These are phyloP conservation scores for Tetranychus piercei DNA, from an alignment of 2,888 invertebrate genomes.

Conservation along the genomic window DNA sequence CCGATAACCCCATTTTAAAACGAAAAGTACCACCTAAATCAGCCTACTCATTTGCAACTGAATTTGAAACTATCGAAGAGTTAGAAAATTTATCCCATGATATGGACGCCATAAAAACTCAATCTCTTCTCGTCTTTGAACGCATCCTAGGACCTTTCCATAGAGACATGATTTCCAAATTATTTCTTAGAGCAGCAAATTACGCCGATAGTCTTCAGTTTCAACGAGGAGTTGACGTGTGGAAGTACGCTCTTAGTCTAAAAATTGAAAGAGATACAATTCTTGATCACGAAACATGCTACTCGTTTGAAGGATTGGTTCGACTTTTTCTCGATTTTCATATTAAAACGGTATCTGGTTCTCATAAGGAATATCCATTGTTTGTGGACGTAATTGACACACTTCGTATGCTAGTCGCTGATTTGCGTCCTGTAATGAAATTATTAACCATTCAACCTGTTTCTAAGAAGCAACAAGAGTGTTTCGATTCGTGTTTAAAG, in stretches of 20 bases:
- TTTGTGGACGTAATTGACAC: slow-evolving; percentile 52
- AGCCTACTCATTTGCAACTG: slow-evolving; percentile 48
- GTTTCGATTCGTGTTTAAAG: slow-evolving; percentile 54
- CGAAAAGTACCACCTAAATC: slow-evolving; percentile 41
- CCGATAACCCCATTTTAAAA: slow-evolving; percentile 17
- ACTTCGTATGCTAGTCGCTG: slow-evolving; percentile 46
- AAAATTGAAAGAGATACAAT: slow-evolving; percentile 56
- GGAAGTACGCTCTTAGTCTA: slow-evolving; percentile 61
- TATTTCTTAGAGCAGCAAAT: slow-evolving; percentile 38
- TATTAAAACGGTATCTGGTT: slow-evolving; percentile 31
- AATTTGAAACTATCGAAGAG: slow-evolving; percentile 54
- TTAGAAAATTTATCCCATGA: slow-evolving; percentile 52
- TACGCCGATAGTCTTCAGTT: slow-evolving; percentile 42
- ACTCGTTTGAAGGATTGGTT: slow-evolving; percentile 65
- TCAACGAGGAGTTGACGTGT: slow-evolving; percentile 67
- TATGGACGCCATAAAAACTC: slow-evolving; percentile 64
- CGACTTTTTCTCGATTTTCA: slow-evolving; percentile 49
- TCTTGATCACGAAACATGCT: slow-evolving; percentile 56
- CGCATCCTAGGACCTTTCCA: slow-evolving; percentile 66
- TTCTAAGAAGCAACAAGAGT: slow-evolving; percentile 56
- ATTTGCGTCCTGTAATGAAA: slow-evolving; percentile 39
- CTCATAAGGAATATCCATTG: slow-evolving; percentile 37
- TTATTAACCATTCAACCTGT: slow-evolving; percentile 44
- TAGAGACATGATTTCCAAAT: slow-evolving; percentile 59
- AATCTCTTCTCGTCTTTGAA: slow-evolving; percentile 68